These are phyloP conservation scores for Corythucha ciliata DNA, from an alignment of 2,888 invertebrate genomes.

Conservation along the genomic window DNA sequence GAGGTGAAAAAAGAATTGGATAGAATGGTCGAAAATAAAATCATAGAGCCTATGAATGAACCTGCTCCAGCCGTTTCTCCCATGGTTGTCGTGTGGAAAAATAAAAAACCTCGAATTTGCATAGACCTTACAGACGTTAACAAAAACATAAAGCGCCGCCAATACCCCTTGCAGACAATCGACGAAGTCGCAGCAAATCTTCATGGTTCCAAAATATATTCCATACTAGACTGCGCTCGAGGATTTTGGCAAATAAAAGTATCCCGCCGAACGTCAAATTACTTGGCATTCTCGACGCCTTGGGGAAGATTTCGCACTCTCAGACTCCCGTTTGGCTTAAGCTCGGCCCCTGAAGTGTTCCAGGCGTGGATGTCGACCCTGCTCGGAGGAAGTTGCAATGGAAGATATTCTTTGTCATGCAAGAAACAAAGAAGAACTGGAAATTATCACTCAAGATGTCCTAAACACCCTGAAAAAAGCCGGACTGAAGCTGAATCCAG, in stretches of 20 bases:
- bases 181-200: constrained; percentile 14
- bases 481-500: constrained; percentile 36
- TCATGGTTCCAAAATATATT: constrained; percentile 28
- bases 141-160: constrained; percentile 16
- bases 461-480: constrained; percentile 16
- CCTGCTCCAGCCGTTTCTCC: constrained; percentile 12
- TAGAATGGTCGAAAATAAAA: constrained; percentile 7
- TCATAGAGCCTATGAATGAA: constrained; percentile 4
- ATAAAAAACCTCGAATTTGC: constrained; percentile 14
- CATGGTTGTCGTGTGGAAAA: constrained; percentile 12
- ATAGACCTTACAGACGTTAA: constrained; percentile 12
- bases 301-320: constrained; percentile 32
- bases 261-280: constrained; percentile 28
- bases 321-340: constrained; percentile 33
- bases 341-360: constrained; percentile 30
- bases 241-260: constrained; percentile 35
- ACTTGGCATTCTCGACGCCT: constrained; percentile 33
- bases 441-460: constrained; percentile 11
- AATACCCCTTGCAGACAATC: constrained; percentile 16
- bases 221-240: constrained; percentile 33
- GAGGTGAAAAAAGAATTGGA: constrained; percentile 13
- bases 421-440: constrained; percentile 9
- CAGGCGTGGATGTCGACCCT: constrained; percentile 25
- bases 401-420: constrained; percentile 25
- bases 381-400: constrained; percentile 24